These are phyloP conservation scores for Apis cerana DNA, from an alignment of 1,140 invertebrate genomes.

Conservation along the genomic window DNA sequence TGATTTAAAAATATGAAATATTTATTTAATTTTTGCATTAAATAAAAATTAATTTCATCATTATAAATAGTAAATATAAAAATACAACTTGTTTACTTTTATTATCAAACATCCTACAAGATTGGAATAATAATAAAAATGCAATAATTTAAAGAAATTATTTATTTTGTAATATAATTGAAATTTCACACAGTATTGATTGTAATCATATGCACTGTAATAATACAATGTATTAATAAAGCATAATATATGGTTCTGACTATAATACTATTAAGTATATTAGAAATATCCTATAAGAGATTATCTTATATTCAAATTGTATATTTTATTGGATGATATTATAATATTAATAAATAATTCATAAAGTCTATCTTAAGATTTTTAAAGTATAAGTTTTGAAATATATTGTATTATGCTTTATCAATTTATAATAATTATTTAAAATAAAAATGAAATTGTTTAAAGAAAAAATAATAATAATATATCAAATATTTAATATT, in stretches of 20 bases:
- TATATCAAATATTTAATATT: no score
- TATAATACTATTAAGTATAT: not conserved
- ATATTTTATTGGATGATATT: not conserved
- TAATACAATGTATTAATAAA: no score
- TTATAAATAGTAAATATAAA: not conserved
- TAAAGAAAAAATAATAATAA: no score
- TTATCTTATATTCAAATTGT: constrained; percentile 17
- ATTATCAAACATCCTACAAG: not conserved
- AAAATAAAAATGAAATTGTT: no score
- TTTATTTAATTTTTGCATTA: not conserved
- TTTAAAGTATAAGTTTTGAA: not conserved
- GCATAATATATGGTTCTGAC: not conserved
- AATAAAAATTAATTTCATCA: not conserved
- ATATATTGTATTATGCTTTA: not conserved
- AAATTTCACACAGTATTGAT: not conserved
- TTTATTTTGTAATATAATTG: not conserved
- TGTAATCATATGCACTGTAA: no score
- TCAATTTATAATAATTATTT: not conserved
- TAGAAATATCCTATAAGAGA: constrained; percentile 12
- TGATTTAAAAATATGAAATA: not conserved
- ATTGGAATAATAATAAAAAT: not conserved
- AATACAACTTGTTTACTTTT: not conserved
- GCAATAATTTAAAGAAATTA: not conserved
- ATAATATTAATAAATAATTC: constrained; percentile 41
- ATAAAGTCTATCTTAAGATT: not conserved